Conservation (phyloP, 2,888 invertebrate genomes). For the Bursaphelenchus okinawaensis region DNA sequence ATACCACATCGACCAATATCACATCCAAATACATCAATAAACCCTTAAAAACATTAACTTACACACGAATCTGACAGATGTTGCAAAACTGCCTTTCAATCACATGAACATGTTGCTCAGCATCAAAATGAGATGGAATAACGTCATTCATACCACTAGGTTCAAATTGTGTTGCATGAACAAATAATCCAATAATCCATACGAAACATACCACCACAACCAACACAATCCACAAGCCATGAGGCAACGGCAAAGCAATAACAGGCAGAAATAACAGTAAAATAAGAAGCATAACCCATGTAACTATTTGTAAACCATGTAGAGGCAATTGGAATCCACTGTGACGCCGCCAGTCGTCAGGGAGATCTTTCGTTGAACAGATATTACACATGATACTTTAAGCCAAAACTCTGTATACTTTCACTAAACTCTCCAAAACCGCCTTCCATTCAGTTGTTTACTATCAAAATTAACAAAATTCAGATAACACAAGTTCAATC, state of each 20-base stretch:
- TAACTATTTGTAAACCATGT: not conserved
- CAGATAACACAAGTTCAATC: too few species aligned
- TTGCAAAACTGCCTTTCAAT: constrained; percentile 12
- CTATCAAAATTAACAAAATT: too few species aligned
- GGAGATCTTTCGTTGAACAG: not conserved
- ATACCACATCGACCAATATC: too few species aligned
- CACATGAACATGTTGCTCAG: constrained; percentile 11
- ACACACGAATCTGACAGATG: not conserved
- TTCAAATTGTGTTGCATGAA: not conserved
- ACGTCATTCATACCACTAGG: not conserved
- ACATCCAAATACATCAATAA: too few species aligned
- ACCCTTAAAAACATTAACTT: not conserved
- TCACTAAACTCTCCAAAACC: too few species aligned
- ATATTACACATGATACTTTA: not conserved
- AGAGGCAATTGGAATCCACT: not conserved
- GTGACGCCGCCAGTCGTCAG: not conserved
- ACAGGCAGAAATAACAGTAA: not conserved
- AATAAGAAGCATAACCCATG: not conserved
- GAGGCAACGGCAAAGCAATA: not conserved
- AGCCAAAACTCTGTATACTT: too few species aligned
- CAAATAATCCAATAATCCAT: not conserved
- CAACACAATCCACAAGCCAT: not conserved
- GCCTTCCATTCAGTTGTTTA: too few species aligned
- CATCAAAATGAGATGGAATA: not conserved
- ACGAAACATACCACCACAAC: not conserved